Percentiles rank a stretch among this genome's conserved stretches.
phyloP scores from a whole-genome alignment of 2,113 vertebrate species.

The Sisor rabdophorus region DNA sequence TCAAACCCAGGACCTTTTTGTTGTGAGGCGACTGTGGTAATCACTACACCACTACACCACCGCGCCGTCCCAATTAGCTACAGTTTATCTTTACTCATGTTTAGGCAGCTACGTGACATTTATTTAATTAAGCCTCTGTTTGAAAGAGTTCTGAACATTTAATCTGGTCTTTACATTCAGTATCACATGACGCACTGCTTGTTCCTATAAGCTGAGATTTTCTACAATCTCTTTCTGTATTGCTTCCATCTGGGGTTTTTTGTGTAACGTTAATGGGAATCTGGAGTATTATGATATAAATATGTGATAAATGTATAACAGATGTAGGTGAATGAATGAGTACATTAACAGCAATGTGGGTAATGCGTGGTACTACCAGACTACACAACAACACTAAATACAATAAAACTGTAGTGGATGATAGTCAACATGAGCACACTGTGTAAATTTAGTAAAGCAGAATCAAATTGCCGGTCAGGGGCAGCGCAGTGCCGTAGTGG shows the following conservation, averaged over 20 bases:
- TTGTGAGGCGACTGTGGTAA: no score
- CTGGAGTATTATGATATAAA: neutral
- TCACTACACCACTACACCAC: no score
- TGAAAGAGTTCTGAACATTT: no score
- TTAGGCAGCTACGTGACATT: no score
- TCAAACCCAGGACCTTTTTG: no score
- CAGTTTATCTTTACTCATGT: no score
- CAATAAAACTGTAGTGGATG: neutral
- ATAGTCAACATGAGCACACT: neutral
- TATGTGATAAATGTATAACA: constrained; percentile 21
- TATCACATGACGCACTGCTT: neutral
- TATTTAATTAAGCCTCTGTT: no score
- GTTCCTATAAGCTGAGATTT: constrained; percentile 29
- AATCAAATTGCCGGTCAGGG: neutral
- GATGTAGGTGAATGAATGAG: constrained; percentile 8
- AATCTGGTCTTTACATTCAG: constrained; percentile 12
- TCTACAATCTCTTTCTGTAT: constrained; percentile 17
- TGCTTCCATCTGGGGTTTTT: constrained; percentile 18
- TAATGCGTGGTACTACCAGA: constrained; percentile 1
- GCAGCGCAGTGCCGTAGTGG: no score
- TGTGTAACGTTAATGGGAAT: constrained; percentile 10
- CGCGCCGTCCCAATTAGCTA: no score
- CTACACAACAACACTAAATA: neutral
- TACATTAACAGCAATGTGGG: neutral
- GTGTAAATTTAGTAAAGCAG: constrained; percentile 7